Conservation (phyloP, 2,797 vertebrate genomes). For the Amphiprion clarkii region DNA sequence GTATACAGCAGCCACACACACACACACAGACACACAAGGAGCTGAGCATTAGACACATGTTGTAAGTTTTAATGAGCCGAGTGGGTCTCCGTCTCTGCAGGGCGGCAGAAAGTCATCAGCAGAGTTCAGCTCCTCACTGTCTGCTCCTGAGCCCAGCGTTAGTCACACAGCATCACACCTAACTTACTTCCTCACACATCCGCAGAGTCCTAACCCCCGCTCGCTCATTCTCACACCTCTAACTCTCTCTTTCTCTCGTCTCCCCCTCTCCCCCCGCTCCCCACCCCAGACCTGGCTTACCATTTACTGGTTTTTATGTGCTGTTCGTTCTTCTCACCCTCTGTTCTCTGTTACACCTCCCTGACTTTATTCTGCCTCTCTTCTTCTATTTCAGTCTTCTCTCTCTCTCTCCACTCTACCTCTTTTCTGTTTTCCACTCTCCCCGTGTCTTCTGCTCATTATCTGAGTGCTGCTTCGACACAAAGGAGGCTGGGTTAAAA, state of each 20-base stretch:
- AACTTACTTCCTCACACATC: constrained; percentile 69
- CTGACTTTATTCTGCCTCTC: constrained; percentile 31
- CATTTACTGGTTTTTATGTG: constrained; percentile 1
- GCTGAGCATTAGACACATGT: constrained; percentile 59
- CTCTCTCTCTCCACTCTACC: background rate
- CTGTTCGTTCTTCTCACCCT: constrained; percentile 36
- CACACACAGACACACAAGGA: constrained; percentile 13
- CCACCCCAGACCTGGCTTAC: constrained; percentile 37
- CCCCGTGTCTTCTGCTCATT: constrained; percentile 55
- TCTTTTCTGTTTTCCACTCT: constrained; percentile 12
- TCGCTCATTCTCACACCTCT: constrained; percentile 67
- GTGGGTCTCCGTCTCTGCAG: constrained; percentile 72
- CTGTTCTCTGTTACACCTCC: constrained; percentile 37
- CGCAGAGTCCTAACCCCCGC: constrained; percentile 59
- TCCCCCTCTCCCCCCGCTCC: constrained; percentile 10
- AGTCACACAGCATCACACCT: constrained; percentile 78
- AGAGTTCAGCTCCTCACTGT: constrained; percentile 68
- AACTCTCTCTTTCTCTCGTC: constrained; percentile 23
- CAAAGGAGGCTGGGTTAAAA: constrained; percentile 51
- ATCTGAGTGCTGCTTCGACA: constrained; percentile 46
- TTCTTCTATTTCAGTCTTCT: background rate
- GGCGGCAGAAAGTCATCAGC: constrained; percentile 77
- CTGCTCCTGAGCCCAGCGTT: constrained; percentile 65
- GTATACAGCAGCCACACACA: constrained; percentile 24
- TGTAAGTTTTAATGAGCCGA: constrained; percentile 79